Evolutionary conservation across 2,888 invertebrate genomes (phyloP), one percentile per base, ranked within the genome.

Genomic region (Omphaloscelis lunosa): DNA sequence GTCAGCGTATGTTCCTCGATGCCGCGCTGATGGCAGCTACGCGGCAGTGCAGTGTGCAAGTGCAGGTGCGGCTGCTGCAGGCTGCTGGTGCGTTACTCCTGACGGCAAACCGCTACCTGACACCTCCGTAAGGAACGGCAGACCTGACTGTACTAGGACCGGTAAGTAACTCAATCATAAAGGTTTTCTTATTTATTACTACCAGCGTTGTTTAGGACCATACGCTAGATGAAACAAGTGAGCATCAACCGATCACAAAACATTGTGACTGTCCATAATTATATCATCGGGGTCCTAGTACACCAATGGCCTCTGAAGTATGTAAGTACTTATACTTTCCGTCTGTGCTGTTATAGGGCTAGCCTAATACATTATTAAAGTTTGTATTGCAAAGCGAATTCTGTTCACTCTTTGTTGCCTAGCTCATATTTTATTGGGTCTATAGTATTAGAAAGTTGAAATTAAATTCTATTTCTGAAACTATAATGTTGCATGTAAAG

Each of bases 41-140:
- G 98, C 98, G 1, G 97, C 98, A 17, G 98, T 98, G 78, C 99
- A 99, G 95, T 99, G 99, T 92, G 97, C 98, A 73, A 98, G 98
- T 12, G 98, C 98, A 8, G 97, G 97, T 75, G 98, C 98, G 11
- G 97, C 97, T 75, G 98, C 97, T 76, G 98, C 98, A 3, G 97
- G 97, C 91, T 99, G 99, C 96, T 99, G 99, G 99, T 99, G 99
- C 93, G 99, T 99, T 80, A 98, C 98, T 1, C 97, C 98, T 23
- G 97, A 98, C 86, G 99, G 99, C 61, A 97, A 97, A 87, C 99
- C 98, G 0, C 97, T 99, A 72, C 97, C 98, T 17, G 98, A 98
- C 89, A 98, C 98, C 8, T 98, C 98, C 9, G 97, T 98, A 20
- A 97, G 97, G 83, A 97, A 97, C 88, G 97, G 97, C 73, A 97